phyloP scores from a whole-genome alignment of 2,888 invertebrate genomes.

The Lingula anatina region DNA sequence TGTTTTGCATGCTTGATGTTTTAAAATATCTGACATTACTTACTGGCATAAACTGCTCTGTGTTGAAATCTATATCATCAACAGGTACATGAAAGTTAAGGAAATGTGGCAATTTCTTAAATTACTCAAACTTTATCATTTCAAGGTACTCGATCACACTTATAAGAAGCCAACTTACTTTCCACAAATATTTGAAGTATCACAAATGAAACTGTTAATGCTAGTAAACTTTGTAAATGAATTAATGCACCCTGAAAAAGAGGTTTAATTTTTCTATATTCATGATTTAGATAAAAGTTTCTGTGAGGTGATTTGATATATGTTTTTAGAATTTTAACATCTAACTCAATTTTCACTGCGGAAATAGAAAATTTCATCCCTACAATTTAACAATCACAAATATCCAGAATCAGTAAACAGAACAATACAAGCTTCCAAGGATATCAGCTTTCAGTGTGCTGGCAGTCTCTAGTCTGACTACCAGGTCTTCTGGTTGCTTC shows the following conservation, averaged over 20 bases:
- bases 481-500: conserved; percentile 73
- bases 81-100: conserved; percentile 56
- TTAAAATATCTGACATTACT: conserved; percentile 22
- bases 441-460: conserved; percentile 71
- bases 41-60: conserved; percentile 74
- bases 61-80: conserved; percentile 88
- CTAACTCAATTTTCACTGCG: too few relatives aligned
- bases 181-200: not conserved
- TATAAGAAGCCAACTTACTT: not conserved
- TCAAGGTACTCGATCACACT: not conserved
- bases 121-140: not conserved
- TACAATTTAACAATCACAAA: too few relatives aligned
- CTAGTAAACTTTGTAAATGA: not conserved
- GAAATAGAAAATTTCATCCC: too few relatives aligned
- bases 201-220: not conserved
- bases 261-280: too few relatives aligned
- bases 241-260: too few relatives aligned
- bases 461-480: conserved; percentile 81
- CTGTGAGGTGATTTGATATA: too few relatives aligned
- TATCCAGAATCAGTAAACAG: too few relatives aligned
- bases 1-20: too few relatives aligned
- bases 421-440: too few relatives aligned
- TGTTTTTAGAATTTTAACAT: too few relatives aligned
- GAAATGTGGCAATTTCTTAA: conserved; percentile 4
- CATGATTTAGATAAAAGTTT: too few relatives aligned